Evolutionary conservation across 2,113 vertebrate species (phyloP).

Genomic region (Mesembrinibis cayennensis): DNA sequence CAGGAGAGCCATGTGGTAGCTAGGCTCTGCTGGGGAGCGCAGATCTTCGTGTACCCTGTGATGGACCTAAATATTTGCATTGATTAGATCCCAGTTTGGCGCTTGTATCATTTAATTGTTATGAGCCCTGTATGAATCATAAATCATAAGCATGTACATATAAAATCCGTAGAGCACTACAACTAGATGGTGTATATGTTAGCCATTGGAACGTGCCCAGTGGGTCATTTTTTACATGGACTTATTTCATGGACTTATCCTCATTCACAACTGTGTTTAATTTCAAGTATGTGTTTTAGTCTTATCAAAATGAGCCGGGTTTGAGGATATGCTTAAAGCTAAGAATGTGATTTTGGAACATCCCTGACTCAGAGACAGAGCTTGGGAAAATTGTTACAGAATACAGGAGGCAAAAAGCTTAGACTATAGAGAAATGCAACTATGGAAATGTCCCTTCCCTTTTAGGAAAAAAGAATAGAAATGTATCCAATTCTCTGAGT

Average conservation of each 20-base stretch:
- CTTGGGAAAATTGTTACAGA: neutral
- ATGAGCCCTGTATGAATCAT: neutral
- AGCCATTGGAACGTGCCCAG: neutral
- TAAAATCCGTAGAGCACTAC: neutral
- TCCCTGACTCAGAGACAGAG: neutral
- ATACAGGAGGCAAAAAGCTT: neutral
- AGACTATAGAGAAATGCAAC: neutral
- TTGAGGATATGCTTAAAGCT: neutral
- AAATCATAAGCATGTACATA: neutral
- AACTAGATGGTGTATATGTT: neutral
- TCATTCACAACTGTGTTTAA: neutral
- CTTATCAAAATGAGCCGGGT: neutral
- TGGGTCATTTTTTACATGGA: neutral
- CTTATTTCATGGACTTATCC: neutral
- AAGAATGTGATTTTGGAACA: neutral
- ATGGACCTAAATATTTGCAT: constrained; percentile 9
- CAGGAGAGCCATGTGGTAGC: neutral
- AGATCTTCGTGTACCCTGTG: neutral
- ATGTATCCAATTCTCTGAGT: neutral
- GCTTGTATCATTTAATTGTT: neutral
- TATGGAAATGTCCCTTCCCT: neutral
- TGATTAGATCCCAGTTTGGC: neutral
- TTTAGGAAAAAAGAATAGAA: neutral
- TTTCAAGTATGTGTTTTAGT: neutral
- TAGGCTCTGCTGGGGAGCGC: neutral